Evolutionary conservation across 1,140 invertebrate species (phyloP).

Genomic region (Rhagoletis zephyria): DNA sequence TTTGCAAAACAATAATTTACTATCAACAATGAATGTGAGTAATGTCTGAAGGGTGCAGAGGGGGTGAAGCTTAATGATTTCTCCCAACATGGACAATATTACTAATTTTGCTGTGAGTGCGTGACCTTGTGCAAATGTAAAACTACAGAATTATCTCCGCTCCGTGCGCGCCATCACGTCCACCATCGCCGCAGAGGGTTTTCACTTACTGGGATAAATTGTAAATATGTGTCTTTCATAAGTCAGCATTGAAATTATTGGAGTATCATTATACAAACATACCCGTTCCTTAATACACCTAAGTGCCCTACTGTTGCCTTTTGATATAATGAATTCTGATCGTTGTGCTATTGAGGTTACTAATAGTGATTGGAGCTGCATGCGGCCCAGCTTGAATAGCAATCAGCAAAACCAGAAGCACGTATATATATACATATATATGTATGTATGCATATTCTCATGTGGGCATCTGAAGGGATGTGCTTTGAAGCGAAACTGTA

Average conservation of each 20-base stretch:
- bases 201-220: constrained; percentile 4
- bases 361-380: constrained; percentile 29
- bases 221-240: too few species aligned
- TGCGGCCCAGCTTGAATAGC: neutral
- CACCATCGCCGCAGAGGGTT: neutral
- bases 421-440: neutral
- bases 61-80: neutral
- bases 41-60: constrained; percentile 1
- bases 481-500: neutral
- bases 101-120: neutral
- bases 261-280: too few species aligned
- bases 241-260: too few species aligned
- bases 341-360: neutral
- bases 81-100: neutral
- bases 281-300: neutral
- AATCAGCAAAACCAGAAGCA: too few species aligned
- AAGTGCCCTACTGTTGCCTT: neutral
- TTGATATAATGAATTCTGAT: constrained; percentile 15
- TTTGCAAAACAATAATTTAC: constrained; percentile 29
- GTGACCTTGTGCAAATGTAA: neutral
- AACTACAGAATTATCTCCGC: constrained; percentile 16
- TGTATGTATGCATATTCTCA: neutral
- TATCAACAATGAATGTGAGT: constrained; percentile 20
- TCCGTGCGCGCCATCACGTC: constrained; percentile 9
- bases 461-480: neutral